Conservation (phyloP, 23 tunicate species). For the Phallusia fumigata region DNA sequence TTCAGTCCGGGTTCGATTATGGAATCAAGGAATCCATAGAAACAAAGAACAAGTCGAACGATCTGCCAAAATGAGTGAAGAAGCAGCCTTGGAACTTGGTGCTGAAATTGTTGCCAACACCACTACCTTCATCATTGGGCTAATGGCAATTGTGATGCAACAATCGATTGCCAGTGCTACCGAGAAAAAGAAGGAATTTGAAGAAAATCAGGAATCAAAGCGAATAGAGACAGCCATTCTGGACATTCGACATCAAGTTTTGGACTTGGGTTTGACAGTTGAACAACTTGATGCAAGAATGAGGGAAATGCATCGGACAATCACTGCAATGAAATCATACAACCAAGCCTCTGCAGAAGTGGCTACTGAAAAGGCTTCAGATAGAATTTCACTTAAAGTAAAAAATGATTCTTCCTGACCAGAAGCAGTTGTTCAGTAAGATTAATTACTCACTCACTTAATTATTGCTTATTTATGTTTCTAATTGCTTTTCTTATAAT, state of each 20-base stretch:
- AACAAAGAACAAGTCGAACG: slow-evolving; percentile 85
- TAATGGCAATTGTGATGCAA: slow-evolving; percentile 80
- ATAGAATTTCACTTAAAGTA: too few species aligned
- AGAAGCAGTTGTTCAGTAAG: too few species aligned
- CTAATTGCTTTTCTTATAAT: too few species aligned
- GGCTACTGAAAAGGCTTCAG: too few species aligned
- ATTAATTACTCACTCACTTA: too few species aligned
- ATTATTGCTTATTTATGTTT: too few species aligned
- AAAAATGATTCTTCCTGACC: too few species aligned
- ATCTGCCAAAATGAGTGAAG: slow-evolving; percentile 75
- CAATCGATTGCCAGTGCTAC: slow-evolving; percentile 65
- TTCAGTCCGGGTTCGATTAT: slow-evolving; percentile 74
- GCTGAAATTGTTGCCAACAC: slow-evolving; percentile 91
- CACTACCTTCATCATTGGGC: slow-evolving; percentile 59
- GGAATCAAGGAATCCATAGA: slow-evolving; percentile 77
- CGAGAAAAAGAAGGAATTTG: slow-evolving; percentile 62
- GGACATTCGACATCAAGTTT: slow-evolving; percentile 48
- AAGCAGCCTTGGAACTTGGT: slow-evolving; percentile 90
- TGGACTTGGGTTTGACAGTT: slow-evolving; percentile 65
- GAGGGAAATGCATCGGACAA: slow-evolving; percentile 62
- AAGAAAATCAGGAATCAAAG: slow-evolving; percentile 32
- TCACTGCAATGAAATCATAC: slow-evolving; percentile 48
- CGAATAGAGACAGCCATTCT: slow-evolving; percentile 31
- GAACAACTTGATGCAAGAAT: slow-evolving; percentile 49
- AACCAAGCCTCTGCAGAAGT: not conserved